phyloP scores from a whole-genome alignment of 2,888 invertebrate genomes.

The Macrosoma leucophasiata region DNA sequence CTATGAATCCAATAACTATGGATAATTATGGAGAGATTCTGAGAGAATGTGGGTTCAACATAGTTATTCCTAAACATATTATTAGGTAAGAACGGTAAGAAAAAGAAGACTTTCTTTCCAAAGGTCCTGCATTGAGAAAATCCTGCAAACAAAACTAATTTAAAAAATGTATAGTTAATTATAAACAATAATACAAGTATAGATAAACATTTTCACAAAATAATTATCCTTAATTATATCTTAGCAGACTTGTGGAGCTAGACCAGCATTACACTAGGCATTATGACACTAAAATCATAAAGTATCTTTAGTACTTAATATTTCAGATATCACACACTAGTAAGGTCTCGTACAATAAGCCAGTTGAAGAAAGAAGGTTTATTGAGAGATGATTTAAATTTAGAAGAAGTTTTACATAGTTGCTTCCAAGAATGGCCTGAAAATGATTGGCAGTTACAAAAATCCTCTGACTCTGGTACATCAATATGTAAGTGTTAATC shows the following conservation, averaged over 20 bases:
- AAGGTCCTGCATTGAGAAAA: no score
- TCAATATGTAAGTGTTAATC: conserved; percentile 49
- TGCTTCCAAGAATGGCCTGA: conserved; percentile 53
- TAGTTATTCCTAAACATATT: conserved; percentile 53
- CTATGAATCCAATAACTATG: conserved; percentile 70
- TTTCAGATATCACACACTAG: conserved; percentile 62
- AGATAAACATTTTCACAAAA: no score
- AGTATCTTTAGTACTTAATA: no score
- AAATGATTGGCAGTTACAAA: conserved; percentile 31
- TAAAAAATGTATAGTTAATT: no score
- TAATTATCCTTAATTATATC: no score
- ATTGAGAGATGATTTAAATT: conserved; percentile 36
- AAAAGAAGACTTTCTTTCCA: no score
- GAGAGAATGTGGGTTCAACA: conserved; percentile 76
- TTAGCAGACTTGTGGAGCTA: no score
- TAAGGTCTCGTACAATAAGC: conserved; percentile 47
- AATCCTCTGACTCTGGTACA: conserved; percentile 42
- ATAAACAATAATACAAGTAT: no score
- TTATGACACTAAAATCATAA: no score
- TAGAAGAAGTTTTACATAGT: conserved; percentile 46
- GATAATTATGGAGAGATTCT: conserved; percentile 78
- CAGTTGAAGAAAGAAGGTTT: conserved; percentile 50
- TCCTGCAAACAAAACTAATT: no score
- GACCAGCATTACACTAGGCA: no score
- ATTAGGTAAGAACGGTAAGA: no score